These are phyloP conservation scores for Hoplostethus mediterraneus DNA, from an alignment of 2,797 vertebrate species.

Conservation along the genomic window DNA sequence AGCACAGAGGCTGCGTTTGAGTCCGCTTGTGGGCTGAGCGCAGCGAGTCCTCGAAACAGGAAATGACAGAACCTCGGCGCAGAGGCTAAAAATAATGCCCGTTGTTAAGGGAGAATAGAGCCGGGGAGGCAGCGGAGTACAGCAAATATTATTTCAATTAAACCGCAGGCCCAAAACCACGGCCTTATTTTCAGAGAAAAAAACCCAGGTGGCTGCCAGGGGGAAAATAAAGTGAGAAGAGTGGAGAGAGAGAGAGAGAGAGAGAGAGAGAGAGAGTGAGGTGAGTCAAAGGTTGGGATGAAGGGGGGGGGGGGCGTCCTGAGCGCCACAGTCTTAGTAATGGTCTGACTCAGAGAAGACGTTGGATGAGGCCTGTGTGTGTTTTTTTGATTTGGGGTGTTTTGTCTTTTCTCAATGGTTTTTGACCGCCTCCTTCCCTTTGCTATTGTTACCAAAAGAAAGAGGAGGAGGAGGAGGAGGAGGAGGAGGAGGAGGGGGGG, in stretches of 20 bases:
- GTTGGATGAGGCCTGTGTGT: conserved; percentile 34
- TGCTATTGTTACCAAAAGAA: conserved; percentile 58
- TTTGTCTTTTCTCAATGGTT: conserved; percentile 46
- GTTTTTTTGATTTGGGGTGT: not conserved
- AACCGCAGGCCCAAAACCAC: conserved; percentile 73
- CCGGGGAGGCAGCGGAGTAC: conserved; percentile 75
- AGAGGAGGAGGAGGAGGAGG: conserved; percentile 12
- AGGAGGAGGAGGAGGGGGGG: conserved; percentile 9
- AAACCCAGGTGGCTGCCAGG: conserved; percentile 58
- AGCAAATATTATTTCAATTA: conserved; percentile 86
- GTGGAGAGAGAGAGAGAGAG: conserved; percentile 31
- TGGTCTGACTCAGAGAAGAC: too few species aligned
- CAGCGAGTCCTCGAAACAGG: conserved; percentile 73
- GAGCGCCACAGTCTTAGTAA: too few species aligned
- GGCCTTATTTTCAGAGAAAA: conserved; percentile 63
- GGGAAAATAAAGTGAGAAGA: conserved; percentile 26
- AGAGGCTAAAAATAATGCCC: conserved; percentile 83
- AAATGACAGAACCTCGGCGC: conserved; percentile 80
- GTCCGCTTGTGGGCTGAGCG: conserved; percentile 59
- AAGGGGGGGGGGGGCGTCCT: too few species aligned
- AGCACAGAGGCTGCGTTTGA: conserved; percentile 39
- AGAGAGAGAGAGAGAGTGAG: conserved; percentile 28
- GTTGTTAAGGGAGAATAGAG: conserved; percentile 82
- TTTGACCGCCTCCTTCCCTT: conserved; percentile 36
- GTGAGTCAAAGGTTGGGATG: conserved; percentile 49